Evolutionary conservation across 2,797 vertebrate genomes (phyloP).

Genomic region (Enteromius radiatus): DNA sequence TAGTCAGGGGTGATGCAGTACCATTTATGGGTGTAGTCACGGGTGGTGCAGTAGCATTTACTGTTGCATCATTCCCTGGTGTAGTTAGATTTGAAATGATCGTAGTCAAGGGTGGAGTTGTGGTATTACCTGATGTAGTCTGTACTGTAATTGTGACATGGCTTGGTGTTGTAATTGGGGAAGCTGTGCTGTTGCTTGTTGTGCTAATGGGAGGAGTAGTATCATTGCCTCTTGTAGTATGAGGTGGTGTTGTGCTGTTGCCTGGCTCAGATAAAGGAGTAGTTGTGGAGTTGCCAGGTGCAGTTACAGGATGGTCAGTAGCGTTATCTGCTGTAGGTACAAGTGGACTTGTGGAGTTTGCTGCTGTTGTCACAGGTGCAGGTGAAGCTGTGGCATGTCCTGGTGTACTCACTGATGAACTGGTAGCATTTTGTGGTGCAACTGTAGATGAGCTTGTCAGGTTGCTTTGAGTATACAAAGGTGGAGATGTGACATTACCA

Average conservation of each 20-base stretch:
- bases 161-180: slow-evolving; percentile 1
- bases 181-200: slow-evolving; percentile 16
- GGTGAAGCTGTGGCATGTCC: slow-evolving; percentile 20
- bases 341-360: slow-evolving; percentile 30
- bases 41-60: slow-evolving; percentile 22
- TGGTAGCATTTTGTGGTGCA: neutral
- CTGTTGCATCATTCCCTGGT: slow-evolving; percentile 1
- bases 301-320: slow-evolving; percentile 4
- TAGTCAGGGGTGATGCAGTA: neutral
- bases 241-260: slow-evolving; percentile 5
- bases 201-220: neutral
- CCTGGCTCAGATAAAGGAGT: neutral
- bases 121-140: slow-evolving; percentile 39
- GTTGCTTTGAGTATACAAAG: neutral
- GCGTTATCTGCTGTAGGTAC: slow-evolving; percentile 16
- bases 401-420: slow-evolving; percentile 13
- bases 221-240: slow-evolving; percentile 13
- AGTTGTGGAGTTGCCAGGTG: neutral
- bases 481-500: neutral
- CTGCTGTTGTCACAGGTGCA: slow-evolving; percentile 13
- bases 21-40: neutral
- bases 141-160: slow-evolving; percentile 9
- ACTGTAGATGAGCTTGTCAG: neutral
- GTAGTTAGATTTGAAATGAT: neutral
- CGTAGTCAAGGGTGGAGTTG: slow-evolving; percentile 35